Evolutionary conservation across 2,113 vertebrate species (phyloP), one percentile per base, ranked within the genome.

Genomic region (Aegotheles bennettii): DNA sequence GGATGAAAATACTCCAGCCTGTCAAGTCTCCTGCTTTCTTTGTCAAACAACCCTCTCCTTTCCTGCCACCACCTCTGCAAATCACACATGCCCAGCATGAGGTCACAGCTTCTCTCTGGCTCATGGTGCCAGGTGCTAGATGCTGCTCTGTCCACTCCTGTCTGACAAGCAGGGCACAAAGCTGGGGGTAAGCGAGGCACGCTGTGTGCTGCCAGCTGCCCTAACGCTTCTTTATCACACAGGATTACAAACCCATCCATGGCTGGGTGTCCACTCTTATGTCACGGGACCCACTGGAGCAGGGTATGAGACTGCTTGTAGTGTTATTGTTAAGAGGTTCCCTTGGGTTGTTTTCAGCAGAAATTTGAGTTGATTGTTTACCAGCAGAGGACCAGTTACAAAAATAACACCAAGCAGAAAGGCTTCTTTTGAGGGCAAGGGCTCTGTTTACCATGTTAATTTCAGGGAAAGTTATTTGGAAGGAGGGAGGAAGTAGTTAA

Each of bases 401-500:
- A 85, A 90, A 93, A 2, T 20, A 80, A 71, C 75, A 79, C 28
- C 18, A 84, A 87, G 57, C 47, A 93, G 80, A 93, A 93, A 59
- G 60, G 38, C 6, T 15, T 93, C 93, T 86, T 87, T 61, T 85
- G 50, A 85, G 57, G 93, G 42, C 4, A 11, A n/a, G 20, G 63
- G 11, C 56, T 88, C 63, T 85, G 42, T 77, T 96, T 90, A 50
- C 74, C 42, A 8, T 7, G 45, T 25, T 85, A 48, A 73, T 83
- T 87, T 95, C 67, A 69, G 93, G 25, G 70, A 93, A 95, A 95
- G 93, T 91, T 85, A 90, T 89, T 65, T 85, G 70, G 65, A 54
- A 95, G 18, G 16, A 89, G 17, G 54, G 57, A 92, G 60, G 79
- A 96, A 93, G 87, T 50, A 95, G 59, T 94, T 91, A 95, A 95